phyloP scores from a whole-genome alignment of 2,888 invertebrate species.

The Volucella inflata region DNA sequence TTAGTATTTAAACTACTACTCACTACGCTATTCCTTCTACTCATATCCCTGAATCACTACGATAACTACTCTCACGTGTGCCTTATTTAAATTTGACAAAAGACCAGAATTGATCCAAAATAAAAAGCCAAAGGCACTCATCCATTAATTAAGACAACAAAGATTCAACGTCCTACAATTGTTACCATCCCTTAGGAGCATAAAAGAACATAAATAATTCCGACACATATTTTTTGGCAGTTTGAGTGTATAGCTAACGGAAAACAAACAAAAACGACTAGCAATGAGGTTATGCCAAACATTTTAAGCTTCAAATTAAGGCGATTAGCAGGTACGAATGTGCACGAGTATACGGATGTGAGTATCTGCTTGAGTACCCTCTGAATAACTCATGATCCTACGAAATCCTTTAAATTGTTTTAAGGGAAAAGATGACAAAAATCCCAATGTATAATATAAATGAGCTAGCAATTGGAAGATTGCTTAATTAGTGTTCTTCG shows the following conservation, averaged over 20 bases:
- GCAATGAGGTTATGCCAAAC: neutral
- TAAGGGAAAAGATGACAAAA: too few relatives aligned
- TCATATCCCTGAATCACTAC: too few relatives aligned
- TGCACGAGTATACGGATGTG: too few relatives aligned
- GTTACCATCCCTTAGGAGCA: neutral
- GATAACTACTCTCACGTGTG: neutral
- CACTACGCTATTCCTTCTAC: too few relatives aligned
- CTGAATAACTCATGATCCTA: neutral
- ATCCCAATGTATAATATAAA: neutral
- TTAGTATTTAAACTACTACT: too few relatives aligned
- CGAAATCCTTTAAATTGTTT: neutral
- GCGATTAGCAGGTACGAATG: too few relatives aligned
- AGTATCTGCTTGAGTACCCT: too few relatives aligned
- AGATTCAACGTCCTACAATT: neutral
- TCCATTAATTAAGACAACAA: conserved; percentile 42
- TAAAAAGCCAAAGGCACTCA: conserved; percentile 2
- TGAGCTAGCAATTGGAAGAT: neutral
- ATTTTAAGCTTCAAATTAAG: too few relatives aligned
- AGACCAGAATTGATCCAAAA: conserved; percentile 43
- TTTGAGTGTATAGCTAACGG: neutral
- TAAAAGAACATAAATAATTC: neutral
- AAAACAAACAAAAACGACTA: neutral
- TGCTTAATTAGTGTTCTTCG: conserved; percentile 9
- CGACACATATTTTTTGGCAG: neutral
- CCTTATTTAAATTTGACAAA: conserved; percentile 23